Base-by-base conservation (phyloP, 2,888 invertebrate genomes). In the Volucella inflata region DNA sequence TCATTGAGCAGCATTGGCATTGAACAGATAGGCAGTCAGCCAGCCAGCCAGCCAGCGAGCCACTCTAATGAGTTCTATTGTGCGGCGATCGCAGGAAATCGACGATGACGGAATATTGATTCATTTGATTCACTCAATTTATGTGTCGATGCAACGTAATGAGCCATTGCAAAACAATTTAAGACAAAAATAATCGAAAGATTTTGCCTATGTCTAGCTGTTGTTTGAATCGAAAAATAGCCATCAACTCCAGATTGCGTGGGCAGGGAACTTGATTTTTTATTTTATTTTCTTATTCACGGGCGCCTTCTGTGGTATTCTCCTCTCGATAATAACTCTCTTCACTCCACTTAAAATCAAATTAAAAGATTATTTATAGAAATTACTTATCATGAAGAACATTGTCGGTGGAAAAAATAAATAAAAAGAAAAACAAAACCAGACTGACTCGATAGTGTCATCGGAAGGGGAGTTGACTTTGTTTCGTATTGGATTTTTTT, bases 71-170 rank as follows among this genome's bases (percentile, higher is more conserved):
- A 79, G 51, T 53, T 40, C 53, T 70, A 48, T 2, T 46, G 40
- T 9, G 30, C 30, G 74, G 44, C 65, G 57, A 85, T 81, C 72
- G 57, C 72, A 81, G 76, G 81, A 85, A 85, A 64, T 77, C 14
- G 38, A 38, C 71, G 62, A 72, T 76, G 85, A 85, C 76, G 48
- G 81, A 81, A 80, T 84, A 80, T 84, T 85, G 81, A 84, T 84
- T 80, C 30, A 75, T 57, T 21, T 21, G 21, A 21, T 21, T 30
- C 30, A 30, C 6, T 30, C 30, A 30, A 30, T 30, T 30, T 10
- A 17, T 76, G 44, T 71, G 44, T 76, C 80, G 72, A 1, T 71
- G 67, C 59, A 67, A 40, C 57, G 14, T 36, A 64, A 55, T 70
- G 67, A 71, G 30, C 48, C 53, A 81, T 81, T 81, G 50, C 60